Evolutionary conservation across 2,113 vertebrate genomes (phyloP), one percentile per base, ranked within the genome.

Genomic region (Eurystomus gularis): DNA sequence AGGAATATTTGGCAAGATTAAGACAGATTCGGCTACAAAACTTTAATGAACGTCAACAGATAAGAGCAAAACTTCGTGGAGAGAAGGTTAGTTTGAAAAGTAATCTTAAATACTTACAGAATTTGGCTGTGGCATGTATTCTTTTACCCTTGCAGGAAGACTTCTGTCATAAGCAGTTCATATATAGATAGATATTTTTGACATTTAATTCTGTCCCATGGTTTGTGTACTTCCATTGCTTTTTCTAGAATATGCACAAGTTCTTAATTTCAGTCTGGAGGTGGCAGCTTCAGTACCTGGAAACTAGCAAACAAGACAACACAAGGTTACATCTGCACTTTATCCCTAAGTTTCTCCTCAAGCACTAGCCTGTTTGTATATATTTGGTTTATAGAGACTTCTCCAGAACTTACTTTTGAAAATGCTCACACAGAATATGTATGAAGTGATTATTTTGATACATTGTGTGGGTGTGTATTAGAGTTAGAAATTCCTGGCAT

Each of bases 41-140:
- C 97, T 99, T 99, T 85, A 99, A 99, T 80, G 99, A 99, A 93
- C 98, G 99, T 57, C 99, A 99, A 86, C 98, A 99, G 97, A 99
- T 99, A 90, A 99, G 98, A 99, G 99, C 99, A 37, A 98, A 98
- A 83, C 98, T 99, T 96, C 97, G 98, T 98, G 99, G 99, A 97
- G 99, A 99, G 95, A 99, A 99, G 98, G 99, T 98, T 97, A 14
- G 97, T 97, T 79, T 92, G 75, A 94, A 92, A 87, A 94, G 62
- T 44, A 17, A 55, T 26, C 21, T 48, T 33, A n/a, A 83, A 52
- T 76, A 33, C 23, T 79, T 75, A 6, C 0, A 2, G 26, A 77
- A 68, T 19, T 40, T 77, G 28, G 7, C 44, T 70, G 23, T 54
- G 37, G 18, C 23, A 11, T 66, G 7, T 57, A 4, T 71, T 87